Percentiles rank a stretch among this genome's conserved stretches.
Conservation (phyloP, 2,797 vertebrate species). For the Coendou prehensilis region DNA sequence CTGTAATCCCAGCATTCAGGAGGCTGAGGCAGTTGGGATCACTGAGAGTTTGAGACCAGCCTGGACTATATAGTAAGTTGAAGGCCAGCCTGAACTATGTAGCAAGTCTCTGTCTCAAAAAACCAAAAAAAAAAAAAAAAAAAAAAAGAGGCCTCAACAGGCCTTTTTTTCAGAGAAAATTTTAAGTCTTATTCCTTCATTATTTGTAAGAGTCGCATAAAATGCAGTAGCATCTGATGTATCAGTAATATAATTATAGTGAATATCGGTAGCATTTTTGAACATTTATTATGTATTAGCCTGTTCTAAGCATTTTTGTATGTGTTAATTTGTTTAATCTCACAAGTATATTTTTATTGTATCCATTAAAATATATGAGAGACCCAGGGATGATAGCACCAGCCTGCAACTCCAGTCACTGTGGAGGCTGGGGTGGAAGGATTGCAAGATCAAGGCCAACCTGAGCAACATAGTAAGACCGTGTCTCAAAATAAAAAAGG, state of each 20-base stretch:
- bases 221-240: background rate
- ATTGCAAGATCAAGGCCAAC: background rate
- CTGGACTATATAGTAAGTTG: no score
- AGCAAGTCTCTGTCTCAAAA: background rate
- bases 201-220: background rate
- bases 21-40: background rate
- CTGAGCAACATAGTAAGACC: background rate
- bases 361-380: background rate
- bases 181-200: background rate
- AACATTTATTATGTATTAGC: background rate
- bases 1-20: background rate
- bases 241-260: background rate
- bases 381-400: background rate
- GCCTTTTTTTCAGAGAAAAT: background rate
- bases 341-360: background rate
- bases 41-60: background rate
- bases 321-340: conserved; percentile 35
- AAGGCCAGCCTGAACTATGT: background rate
- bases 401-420: no score
- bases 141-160: background rate
- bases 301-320: background rate
- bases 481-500: background rate
- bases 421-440: background rate
- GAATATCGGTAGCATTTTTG: conserved; percentile 41
- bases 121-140: background rate